A percentile compares a stretch with the other conserved stretches of the same genome.
Evolutionary conservation across 2,888 invertebrate species (phyloP).

Genomic region (Creontiades dilutus): DNA sequence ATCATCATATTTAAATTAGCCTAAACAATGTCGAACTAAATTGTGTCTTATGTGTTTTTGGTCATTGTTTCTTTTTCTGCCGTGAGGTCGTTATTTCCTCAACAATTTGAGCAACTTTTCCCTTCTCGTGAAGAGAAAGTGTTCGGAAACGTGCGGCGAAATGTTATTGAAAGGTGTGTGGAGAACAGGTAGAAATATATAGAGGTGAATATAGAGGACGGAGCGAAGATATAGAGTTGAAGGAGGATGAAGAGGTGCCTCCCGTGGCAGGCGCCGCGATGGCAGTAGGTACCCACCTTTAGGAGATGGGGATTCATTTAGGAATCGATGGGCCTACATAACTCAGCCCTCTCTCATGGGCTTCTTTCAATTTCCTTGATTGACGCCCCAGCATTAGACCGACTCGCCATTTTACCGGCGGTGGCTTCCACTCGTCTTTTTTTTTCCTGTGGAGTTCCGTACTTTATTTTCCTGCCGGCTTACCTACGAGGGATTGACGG

Average conservation of each 20-base stretch:
- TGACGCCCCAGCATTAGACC: constrained; percentile 30
- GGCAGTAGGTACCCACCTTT: not conserved
- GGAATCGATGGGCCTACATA: constrained; percentile 47
- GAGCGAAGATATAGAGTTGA: not conserved
- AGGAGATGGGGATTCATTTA: constrained; percentile 43
- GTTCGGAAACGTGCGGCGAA: too few relatives aligned
- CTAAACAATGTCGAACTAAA: too few relatives aligned
- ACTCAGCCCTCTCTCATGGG: constrained; percentile 21
- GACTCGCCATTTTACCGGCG: not conserved
- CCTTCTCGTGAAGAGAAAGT: too few relatives aligned
- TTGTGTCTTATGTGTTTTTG: too few relatives aligned
- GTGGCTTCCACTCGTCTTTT: not conserved
- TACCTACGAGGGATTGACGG: too few relatives aligned
- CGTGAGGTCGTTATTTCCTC: too few relatives aligned
- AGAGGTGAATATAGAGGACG: not conserved
- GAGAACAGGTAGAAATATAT: not conserved
- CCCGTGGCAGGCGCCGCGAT: not conserved
- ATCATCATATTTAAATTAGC: too few relatives aligned
- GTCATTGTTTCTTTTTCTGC: too few relatives aligned
- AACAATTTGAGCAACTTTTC: too few relatives aligned
- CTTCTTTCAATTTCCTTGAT: constrained; percentile 51
- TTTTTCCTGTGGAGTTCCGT: not conserved
- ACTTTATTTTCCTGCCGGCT: too few relatives aligned
- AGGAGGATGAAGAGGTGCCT: constrained; percentile 10
- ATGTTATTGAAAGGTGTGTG: too few relatives aligned